phyloP scores from a whole-genome alignment of 2,113 vertebrate genomes.

The Axis porcinus region DNA sequence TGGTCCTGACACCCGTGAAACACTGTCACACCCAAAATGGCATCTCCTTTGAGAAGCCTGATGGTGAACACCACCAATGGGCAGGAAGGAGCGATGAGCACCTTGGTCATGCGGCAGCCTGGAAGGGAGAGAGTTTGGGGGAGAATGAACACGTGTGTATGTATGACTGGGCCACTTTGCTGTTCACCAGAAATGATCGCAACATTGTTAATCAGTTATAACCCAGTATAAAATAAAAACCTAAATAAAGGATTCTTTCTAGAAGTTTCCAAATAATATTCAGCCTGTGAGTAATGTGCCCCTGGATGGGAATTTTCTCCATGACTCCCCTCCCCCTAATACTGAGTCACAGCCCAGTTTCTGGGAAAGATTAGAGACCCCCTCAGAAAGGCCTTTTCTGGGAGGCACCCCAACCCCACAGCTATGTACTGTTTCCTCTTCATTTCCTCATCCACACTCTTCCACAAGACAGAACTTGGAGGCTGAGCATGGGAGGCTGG shows the following conservation, averaged over 20 bases:
- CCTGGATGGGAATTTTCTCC: neutral
- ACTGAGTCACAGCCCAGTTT: neutral
- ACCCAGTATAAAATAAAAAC: neutral
- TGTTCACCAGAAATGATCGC: neutral
- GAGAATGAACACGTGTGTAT: neutral
- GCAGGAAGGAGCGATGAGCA: neutral
- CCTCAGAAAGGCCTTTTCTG: neutral
- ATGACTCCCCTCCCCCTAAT: neutral
- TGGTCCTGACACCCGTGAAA: neutral
- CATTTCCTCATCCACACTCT: neutral
- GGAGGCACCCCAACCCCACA: neutral
- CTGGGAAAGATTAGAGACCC: neutral
- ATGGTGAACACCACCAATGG: neutral
- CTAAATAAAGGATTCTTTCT: neutral
- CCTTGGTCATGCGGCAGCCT: neutral
- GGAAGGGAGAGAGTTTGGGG: neutral
- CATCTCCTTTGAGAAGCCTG: neutral
- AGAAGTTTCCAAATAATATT: neutral
- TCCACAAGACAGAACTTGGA: neutral
- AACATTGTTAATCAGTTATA: neutral
- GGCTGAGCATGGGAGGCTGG: neutral
- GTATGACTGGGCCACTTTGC: neutral
- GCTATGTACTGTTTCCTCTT: neutral
- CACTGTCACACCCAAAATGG: neutral
- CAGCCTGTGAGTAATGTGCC: neutral